These are phyloP conservation scores for Drosophila navojoa DNA, from an alignment of 1,140 invertebrate genomes.

Conservation along the genomic window DNA sequence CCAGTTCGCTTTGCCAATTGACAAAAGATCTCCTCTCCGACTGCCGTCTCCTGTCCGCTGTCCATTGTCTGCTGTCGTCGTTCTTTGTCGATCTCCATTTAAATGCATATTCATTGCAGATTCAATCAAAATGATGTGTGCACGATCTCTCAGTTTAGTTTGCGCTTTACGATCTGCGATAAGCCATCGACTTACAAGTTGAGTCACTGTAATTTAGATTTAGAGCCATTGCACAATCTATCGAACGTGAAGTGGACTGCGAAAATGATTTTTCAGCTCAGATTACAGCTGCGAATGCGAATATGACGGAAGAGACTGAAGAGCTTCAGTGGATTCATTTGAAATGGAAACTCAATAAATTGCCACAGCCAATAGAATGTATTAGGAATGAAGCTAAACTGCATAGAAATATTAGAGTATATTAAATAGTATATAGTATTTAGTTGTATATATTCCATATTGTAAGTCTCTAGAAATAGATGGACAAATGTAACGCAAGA, in stretches of 20 bases:
- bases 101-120: constrained; percentile 43
- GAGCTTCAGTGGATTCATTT: not conserved
- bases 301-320: not conserved
- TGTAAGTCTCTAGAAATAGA: too few species aligned
- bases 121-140: constrained; percentile 54
- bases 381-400: too few species aligned
- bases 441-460: too few species aligned
- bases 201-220: constrained; percentile 4
- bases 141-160: constrained; percentile 54
- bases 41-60: too few species aligned
- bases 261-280: constrained; percentile 13
- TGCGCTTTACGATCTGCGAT: constrained; percentile 16
- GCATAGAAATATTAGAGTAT: too few species aligned
- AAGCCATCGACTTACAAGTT: constrained; percentile 4
- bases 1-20: constrained; percentile 49
- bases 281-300: not conserved
- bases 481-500: too few species aligned
- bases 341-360: not conserved
- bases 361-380: too few species aligned
- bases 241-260: not conserved
- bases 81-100: constrained; percentile 23
- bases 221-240: constrained; percentile 20
- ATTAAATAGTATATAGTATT: too few species aligned
- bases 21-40: constrained; percentile 4
- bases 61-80: not conserved